Evolutionary conservation across 2,113 vertebrate species (phyloP).

Genomic region (Rhinopomastus cyanomelas): DNA sequence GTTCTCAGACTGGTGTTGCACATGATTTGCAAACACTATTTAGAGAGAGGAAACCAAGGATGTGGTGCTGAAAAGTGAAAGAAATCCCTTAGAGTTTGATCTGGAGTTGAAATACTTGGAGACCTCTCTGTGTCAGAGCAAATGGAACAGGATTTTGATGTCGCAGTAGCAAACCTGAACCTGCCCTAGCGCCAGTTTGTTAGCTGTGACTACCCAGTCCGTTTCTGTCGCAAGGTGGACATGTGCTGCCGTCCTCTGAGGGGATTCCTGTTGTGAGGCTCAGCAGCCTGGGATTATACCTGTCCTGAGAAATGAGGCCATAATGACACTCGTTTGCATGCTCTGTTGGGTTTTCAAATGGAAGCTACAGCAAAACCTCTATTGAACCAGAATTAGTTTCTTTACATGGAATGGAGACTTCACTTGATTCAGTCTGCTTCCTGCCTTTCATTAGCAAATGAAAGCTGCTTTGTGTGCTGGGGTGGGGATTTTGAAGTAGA

Average conservation of each 20-base stretch:
- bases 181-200: neutral
- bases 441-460: constrained; percentile 21
- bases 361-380: neutral
- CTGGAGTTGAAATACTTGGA: neutral
- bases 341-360: neutral
- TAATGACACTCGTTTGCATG: neutral
- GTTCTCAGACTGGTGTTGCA: neutral
- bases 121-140: neutral
- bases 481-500: neutral
- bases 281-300: neutral
- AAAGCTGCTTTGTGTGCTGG: neutral
- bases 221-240: fast-evolving
- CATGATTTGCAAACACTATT: neutral
- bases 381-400: neutral
- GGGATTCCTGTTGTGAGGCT: neutral
- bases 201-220: neutral
- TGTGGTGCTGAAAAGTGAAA: neutral
- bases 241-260: neutral
- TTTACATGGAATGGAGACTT: neutral
- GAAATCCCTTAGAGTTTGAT: neutral
- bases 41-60: neutral
- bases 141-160: neutral
- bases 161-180: neutral
- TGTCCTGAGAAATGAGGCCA: neutral
- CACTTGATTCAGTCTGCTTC: neutral